These are phyloP conservation scores for Paracanthobrama guichenoti DNA, from an alignment of 2,113 vertebrate genomes.

Conservation along the genomic window DNA sequence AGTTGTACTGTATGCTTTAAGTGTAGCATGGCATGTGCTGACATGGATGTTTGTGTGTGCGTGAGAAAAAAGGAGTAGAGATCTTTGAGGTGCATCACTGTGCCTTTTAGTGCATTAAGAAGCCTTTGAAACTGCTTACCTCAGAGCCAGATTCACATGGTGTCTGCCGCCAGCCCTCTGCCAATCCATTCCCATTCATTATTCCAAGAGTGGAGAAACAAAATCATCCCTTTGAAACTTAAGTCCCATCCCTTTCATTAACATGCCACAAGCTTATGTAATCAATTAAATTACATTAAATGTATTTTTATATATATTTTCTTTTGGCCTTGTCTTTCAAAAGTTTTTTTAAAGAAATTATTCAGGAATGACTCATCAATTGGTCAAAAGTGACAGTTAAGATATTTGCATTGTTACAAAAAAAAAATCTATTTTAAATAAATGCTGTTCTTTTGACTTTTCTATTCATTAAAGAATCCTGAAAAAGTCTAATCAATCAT, in stretches of 20 bases:
- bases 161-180: slow-evolving; percentile 22
- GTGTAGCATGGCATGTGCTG: not conserved
- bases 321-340: too few species aligned
- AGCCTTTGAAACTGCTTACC: slow-evolving; percentile 11
- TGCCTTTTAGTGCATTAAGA: slow-evolving; percentile 42
- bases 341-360: too few species aligned
- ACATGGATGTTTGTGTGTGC: slow-evolving; percentile 10
- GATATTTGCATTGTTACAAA: too few species aligned
- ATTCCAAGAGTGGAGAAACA: slow-evolving; percentile 13
- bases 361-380: too few species aligned
- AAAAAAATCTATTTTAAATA: too few species aligned
- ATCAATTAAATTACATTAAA: too few species aligned
- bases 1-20: not conserved
- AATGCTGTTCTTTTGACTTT: too few species aligned
- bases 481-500: too few species aligned
- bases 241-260: slow-evolving; percentile 14
- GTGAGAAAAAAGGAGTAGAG: not conserved
- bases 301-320: too few species aligned
- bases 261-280: slow-evolving; percentile 26
- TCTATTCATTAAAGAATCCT: too few species aligned
- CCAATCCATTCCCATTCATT: slow-evolving; percentile 32
- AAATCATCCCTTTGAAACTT: slow-evolving; percentile 37
- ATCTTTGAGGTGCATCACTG: slow-evolving; percentile 16
- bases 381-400: too few species aligned
- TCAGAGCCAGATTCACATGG: slow-evolving; percentile 33